Percentiles rank a stretch among this genome's conserved stretches.
These are phyloP conservation scores for Perca schrenkii DNA, from an alignment of 2,113 vertebrate genomes.

Conservation along the genomic window DNA sequence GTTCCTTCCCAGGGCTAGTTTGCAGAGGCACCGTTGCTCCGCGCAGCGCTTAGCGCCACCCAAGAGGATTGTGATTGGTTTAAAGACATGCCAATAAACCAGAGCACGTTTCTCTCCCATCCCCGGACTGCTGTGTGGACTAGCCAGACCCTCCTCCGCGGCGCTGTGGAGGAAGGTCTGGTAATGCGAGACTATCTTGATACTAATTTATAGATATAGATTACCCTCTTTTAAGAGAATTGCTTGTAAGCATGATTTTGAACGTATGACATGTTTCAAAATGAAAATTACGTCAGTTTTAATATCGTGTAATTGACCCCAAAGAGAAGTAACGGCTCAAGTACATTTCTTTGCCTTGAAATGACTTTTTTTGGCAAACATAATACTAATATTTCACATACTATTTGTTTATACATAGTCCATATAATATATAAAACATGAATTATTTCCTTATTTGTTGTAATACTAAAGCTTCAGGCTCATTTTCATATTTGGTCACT, in stretches of 20 bases:
- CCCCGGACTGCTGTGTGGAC: too few relatives aligned
- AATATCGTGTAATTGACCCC: background rate
- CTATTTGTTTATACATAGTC: background rate
- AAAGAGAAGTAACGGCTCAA: background rate
- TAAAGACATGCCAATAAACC: too few relatives aligned
- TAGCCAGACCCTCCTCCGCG: too few relatives aligned
- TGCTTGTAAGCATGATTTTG: background rate
- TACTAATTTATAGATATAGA: too few relatives aligned
- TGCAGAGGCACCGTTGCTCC: too few relatives aligned
- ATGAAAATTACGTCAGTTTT: background rate
- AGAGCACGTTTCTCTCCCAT: too few relatives aligned
- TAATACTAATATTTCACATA: background rate
- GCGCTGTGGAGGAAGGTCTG: too few relatives aligned
- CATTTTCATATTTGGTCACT: background rate
- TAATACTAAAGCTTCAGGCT: background rate
- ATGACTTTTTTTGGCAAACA: too few relatives aligned
- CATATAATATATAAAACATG: background rate
- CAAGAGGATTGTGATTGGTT: too few relatives aligned
- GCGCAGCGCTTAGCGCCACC: too few relatives aligned
- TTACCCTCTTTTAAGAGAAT: background rate
- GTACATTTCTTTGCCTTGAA: background rate
- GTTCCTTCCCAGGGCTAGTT: too few relatives aligned
- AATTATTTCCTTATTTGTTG: background rate
- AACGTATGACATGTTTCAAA: background rate
- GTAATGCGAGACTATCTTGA: too few relatives aligned